Conservation (phyloP, 2,797 vertebrate genomes). For the Gephyroberyx darwinii region DNA sequence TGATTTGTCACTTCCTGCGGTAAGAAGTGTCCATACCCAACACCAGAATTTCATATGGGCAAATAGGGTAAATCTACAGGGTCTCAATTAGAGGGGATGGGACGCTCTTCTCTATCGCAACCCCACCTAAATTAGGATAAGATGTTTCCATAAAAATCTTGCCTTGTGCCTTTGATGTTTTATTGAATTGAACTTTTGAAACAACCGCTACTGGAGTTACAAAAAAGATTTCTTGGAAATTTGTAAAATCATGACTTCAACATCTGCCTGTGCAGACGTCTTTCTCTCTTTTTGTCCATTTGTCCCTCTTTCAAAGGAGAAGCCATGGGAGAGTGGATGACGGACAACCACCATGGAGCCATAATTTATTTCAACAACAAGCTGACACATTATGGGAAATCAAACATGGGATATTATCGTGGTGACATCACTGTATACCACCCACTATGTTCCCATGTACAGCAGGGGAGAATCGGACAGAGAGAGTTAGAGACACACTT, state of each 20-base stretch:
- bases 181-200: constrained; percentile 12
- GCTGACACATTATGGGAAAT: constrained; percentile 77
- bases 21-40: no score
- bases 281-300: neutral
- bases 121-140: no score
- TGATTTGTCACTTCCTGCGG: no score
- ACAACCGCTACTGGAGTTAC: constrained; percentile 5
- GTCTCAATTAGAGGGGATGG: no score
- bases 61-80: no score
- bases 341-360: constrained; percentile 65
- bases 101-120: no score
- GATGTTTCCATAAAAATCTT: no score
- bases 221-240: constrained; percentile 39
- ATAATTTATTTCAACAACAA: constrained; percentile 76
- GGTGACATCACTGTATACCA: constrained; percentile 73
- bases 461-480: constrained; percentile 44
- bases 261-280: constrained; percentile 35
- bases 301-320: constrained; percentile 39
- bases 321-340: constrained; percentile 59
- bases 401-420: constrained; percentile 71
- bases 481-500: constrained; percentile 43
- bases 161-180: neutral
- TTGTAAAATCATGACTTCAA: constrained; percentile 39
- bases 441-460: constrained; percentile 78
- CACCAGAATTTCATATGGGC: no score